Percentiles rank a stretch among this genome's conserved stretches.
These are phyloP conservation scores for Laticauda laticaudata DNA, from an alignment of 2,113 vertebrate genomes.

Conservation along the genomic window DNA sequence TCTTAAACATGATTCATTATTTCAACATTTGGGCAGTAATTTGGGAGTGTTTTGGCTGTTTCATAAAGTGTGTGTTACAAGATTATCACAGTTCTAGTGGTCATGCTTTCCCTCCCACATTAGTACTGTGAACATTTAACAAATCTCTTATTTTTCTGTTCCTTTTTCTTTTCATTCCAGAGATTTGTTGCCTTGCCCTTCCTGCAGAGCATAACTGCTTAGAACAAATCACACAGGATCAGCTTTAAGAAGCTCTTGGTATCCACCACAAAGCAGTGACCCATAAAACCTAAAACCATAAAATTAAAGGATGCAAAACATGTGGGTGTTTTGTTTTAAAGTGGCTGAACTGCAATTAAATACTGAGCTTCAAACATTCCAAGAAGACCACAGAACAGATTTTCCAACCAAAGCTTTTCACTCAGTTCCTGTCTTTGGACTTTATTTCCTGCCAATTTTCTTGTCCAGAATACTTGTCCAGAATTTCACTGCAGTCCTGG, in stretches of 20 bases:
- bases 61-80: background rate
- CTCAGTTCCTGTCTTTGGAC: background rate
- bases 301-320: background rate
- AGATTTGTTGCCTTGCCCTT: background rate
- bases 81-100: background rate
- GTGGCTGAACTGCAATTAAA: slow-evolving; percentile 52
- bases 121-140: background rate
- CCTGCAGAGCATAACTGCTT: background rate
- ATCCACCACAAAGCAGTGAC: background rate
- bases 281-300: background rate
- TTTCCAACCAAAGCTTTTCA: slow-evolving; percentile 7
- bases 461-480: fast-evolving
- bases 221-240: background rate
- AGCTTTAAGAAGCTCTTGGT: background rate
- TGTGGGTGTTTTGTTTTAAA: background rate
- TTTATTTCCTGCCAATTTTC: background rate
- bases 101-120: background rate
- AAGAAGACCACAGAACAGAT: background rate
- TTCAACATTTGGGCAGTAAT: background rate
- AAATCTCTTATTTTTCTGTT: background rate
- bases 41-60: background rate
- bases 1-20: background rate
- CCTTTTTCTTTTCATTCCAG: background rate
- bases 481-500: background rate
- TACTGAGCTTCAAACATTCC: slow-evolving; percentile 22